A percentile compares a stretch with the other conserved stretches of the same genome.
Evolutionary conservation across 2,888 invertebrate species (phyloP).

Genomic region (Caenorhabditis sinica): DNA sequence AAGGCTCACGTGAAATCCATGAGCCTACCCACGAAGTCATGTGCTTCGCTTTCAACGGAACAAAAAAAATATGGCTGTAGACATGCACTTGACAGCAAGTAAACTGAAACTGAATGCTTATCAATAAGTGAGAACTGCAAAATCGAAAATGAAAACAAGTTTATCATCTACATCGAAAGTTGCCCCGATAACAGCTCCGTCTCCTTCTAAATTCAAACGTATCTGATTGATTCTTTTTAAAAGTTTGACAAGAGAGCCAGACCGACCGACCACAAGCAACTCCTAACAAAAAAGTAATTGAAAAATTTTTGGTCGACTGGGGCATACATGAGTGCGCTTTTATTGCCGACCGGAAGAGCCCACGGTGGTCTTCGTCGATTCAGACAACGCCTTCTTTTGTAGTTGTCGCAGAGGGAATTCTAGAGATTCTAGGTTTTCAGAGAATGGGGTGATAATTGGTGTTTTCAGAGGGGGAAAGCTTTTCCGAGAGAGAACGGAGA

Average conservation of each 20-base stretch:
- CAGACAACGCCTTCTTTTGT: conserved; percentile 35
- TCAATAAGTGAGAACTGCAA: not conserved
- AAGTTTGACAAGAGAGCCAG: not conserved
- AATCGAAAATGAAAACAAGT: conserved; percentile 11
- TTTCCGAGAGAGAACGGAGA: not conserved
- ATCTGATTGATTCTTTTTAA: conserved; percentile 34
- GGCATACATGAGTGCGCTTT: conserved; percentile 63
- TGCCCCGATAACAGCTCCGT: conserved; percentile 1
- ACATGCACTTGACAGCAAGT: no score
- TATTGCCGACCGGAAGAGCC: conserved; percentile 58
- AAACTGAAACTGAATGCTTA: not conserved
- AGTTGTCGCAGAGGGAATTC: conserved; percentile 13
- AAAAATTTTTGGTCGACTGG: conserved; percentile 28
- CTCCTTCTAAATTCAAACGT: not conserved
- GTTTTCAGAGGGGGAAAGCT: conserved; percentile 7
- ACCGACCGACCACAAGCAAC: not conserved
- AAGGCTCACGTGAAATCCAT: no score
- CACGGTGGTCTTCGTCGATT: conserved; percentile 4
- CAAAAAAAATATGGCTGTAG: not conserved
- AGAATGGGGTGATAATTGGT: conserved; percentile 24
- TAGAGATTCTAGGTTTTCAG: not conserved
- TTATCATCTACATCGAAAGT: conserved; percentile 27
- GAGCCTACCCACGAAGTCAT: no score
- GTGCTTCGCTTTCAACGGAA: no score
- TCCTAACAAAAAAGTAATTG: conserved; percentile 52